A percentile compares a stretch with the other conserved stretches of the same genome.
Evolutionary conservation across 2,888 invertebrate genomes (phyloP).

Genomic region (Phymatocera aterrima): DNA sequence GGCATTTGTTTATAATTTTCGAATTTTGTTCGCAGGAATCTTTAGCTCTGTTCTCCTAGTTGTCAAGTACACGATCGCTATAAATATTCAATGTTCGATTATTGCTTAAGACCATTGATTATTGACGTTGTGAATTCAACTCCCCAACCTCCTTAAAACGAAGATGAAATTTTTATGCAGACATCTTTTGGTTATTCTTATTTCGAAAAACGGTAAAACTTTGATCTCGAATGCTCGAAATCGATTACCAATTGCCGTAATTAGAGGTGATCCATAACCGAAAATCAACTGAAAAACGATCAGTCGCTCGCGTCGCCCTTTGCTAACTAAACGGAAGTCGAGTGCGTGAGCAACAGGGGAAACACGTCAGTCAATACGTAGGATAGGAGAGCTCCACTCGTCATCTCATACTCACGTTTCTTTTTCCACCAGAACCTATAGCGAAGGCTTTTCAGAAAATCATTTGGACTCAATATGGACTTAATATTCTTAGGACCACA

Average conservation of each 20-base stretch:
- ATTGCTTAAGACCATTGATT: too few relatives aligned
- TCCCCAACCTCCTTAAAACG: too few relatives aligned
- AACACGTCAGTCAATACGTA: constrained; percentile 7
- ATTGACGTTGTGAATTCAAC: too few relatives aligned
- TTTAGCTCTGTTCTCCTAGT: too few relatives aligned
- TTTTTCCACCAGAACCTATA: not conserved
- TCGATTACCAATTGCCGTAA: not conserved
- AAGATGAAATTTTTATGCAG: not conserved
- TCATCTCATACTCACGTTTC: constrained; percentile 5
- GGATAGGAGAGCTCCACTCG: not conserved
- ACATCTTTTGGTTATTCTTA: not conserved
- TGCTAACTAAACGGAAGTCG: constrained; percentile 17
- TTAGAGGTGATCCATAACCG: not conserved
- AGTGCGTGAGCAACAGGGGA: constrained; percentile 36
- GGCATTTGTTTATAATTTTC: too few relatives aligned
- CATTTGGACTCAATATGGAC: not conserved
- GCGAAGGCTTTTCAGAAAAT: not conserved
- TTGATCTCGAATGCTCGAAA: not conserved
- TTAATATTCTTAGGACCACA: too few relatives aligned
- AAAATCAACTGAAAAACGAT: constrained; percentile 14
- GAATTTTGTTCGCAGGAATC: too few relatives aligned
- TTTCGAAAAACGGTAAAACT: not conserved
- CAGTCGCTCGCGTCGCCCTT: not conserved
- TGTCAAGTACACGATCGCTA: too few relatives aligned
- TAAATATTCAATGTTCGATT: too few relatives aligned